phyloP scores from a whole-genome alignment of 1,140 invertebrate genomes.

The Harpegnathos saltator region DNA sequence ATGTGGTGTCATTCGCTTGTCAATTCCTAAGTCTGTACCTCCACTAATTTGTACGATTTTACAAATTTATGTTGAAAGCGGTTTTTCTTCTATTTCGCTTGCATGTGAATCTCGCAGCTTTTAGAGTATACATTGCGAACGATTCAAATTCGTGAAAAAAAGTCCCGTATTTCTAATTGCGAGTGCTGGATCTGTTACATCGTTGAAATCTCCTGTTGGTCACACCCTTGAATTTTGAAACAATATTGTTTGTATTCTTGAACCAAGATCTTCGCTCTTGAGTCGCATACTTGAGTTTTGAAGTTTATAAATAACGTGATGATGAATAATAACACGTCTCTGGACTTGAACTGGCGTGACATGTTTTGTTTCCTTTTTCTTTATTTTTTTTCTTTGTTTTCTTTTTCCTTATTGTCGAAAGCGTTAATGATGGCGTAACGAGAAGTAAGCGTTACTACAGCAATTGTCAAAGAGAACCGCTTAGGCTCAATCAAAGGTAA shows the following conservation, averaged over 20 bases:
- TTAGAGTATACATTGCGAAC: too few species aligned
- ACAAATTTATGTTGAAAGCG: neutral
- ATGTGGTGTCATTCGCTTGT: neutral
- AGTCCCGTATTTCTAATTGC: too few species aligned
- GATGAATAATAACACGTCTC: too few species aligned
- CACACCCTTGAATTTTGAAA: neutral
- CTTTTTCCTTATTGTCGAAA: neutral
- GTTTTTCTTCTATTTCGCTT: too few species aligned
- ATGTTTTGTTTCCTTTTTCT: too few species aligned
- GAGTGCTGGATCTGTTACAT: too few species aligned
- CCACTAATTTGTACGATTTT: neutral
- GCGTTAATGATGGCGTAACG: neutral
- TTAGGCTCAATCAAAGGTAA: neutral
- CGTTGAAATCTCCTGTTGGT: neutral
- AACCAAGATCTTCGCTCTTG: constrained; percentile 28
- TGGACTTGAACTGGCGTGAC: too few species aligned
- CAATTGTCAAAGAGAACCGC: too few species aligned
- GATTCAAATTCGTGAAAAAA: too few species aligned
- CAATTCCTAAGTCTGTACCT: neutral
- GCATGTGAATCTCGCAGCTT: too few species aligned
- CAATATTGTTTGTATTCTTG: neutral
- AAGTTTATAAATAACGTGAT: neutral
- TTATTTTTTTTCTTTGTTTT: neutral
- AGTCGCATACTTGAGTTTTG: neutral
- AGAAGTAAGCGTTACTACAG: neutral